Evolutionary conservation across 2,113 vertebrate genomes (phyloP), one percentile per base, ranked within the genome.

Genomic region (Tragelaphus scriptus): DNA sequence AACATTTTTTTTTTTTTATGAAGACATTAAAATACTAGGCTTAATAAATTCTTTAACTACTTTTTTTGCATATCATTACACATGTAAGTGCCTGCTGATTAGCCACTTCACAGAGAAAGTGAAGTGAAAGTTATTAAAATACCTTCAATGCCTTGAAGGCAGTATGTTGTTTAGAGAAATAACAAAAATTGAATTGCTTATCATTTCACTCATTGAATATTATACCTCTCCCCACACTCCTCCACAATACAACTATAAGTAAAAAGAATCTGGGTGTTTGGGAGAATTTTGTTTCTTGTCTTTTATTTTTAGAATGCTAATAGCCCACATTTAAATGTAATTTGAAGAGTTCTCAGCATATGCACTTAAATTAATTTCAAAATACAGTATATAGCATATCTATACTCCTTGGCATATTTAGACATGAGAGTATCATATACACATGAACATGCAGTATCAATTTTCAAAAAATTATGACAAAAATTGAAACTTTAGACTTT

Each of bases 81-180:
- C 86, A 97, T 97, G 95, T 85, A 98, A 97, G 61, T 96, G n/a
- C 81, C 95, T 87, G 82, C 86, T 98, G 97, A 98, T 98, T 97
- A 98, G 92, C 84, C 55, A 93, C 93, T 97, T 98, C 91, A 97
- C 63, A 95, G 95, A 96, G 85, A 96, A 92, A 96, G 92, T 65
- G 8, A 96, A 95, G 86, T 86, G 92, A 94, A 96, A 97, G 94
- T 97, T 97, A 93, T 97, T 96, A 97, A 98, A 98, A 91, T 75
- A 95, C 88, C 82, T 90, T 95, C 92, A 97, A 36, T 79, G 88
- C 61, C 82, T 97, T 55, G 77, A 93, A 97, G 97, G 88, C 97
- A 97, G 92, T 94, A 53, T 21, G 75, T 92, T 96, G 96, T 96
- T 96, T 93, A 97, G 88, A 93, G 61, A 95, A 96, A 96, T 93